Evolutionary conservation across 2,797 vertebrate species (phyloP).

Genomic region (Poecilia velifera): DNA sequence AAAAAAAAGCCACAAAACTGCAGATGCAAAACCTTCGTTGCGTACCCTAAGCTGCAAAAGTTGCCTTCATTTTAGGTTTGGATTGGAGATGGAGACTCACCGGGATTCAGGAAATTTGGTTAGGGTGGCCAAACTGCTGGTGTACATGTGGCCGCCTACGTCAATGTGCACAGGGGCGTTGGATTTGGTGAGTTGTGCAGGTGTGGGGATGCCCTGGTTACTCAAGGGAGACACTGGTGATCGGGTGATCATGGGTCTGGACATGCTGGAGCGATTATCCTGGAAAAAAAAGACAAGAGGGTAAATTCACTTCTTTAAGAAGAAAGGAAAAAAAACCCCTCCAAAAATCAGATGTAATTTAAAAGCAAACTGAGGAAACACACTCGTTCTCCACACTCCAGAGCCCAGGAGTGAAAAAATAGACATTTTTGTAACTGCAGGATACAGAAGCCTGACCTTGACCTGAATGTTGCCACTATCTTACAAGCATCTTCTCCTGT

Average conservation of each 20-base stretch:
- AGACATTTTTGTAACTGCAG: conserved; percentile 43
- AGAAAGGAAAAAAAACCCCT: background rate
- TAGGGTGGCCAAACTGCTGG: conserved; percentile 97
- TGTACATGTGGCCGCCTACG: conserved; percentile 99
- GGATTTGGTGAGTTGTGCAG: conserved; percentile 98
- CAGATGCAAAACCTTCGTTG: background rate
- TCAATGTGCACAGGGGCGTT: conserved; percentile 98
- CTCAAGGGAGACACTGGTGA: conserved; percentile 97
- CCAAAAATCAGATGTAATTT: background rate
- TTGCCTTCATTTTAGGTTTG: background rate
- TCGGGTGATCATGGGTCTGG: conserved; percentile 97
- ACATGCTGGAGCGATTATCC: conserved; percentile 99
- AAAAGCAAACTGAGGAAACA: background rate
- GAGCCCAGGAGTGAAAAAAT: conserved; percentile 23
- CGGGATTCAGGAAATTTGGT: conserved; percentile 97
- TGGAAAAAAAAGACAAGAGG: conserved; percentile 49
- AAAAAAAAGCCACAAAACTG: background rate
- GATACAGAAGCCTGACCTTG: conserved; percentile 77
- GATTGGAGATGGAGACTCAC: conserved; percentile 77
- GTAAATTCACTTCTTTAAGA: background rate
- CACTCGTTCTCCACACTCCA: conserved; percentile 19
- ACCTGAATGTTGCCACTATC: conserved; percentile 79
- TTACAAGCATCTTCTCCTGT: conserved; percentile 69
- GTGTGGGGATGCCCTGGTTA: conserved; percentile 97
- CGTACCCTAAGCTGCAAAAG: background rate